Conservation (phyloP, 2,113 vertebrate genomes). For the Capreolus pygargus region DNA sequence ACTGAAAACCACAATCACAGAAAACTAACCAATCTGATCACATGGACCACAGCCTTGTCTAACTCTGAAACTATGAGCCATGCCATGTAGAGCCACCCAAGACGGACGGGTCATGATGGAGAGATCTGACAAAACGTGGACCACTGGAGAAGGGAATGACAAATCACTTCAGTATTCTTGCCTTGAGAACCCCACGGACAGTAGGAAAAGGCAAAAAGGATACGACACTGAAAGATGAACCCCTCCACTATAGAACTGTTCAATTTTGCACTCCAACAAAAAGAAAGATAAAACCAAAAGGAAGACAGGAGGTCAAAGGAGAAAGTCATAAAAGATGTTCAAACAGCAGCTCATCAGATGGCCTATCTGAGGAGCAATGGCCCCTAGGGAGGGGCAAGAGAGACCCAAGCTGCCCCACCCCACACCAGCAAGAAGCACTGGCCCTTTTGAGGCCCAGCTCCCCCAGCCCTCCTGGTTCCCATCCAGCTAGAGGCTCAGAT, state of each 20-base stretch:
- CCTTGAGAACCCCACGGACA: neutral
- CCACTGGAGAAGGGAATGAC: neutral
- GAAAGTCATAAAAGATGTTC: neutral
- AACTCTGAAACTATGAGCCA: neutral
- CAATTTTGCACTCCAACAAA: neutral
- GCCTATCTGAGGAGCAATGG: neutral
- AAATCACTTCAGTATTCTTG: neutral
- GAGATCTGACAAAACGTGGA: neutral
- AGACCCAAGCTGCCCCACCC: neutral
- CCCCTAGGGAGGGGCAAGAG: neutral
- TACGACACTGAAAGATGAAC: neutral
- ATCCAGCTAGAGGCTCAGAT: neutral
- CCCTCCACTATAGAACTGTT: neutral
- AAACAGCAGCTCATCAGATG: neutral
- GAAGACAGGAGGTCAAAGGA: neutral
- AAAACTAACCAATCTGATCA: neutral
- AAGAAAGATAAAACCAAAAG: neutral
- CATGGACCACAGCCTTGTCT: neutral
- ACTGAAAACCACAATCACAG: neutral
- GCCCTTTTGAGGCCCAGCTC: neutral
- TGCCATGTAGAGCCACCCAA: accelerated
- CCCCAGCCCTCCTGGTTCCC: neutral
- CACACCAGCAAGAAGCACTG: neutral
- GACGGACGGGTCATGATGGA: neutral
- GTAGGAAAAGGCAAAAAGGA: neutral